Conservation (phyloP, 2,888 invertebrate species). For the Conistra vaccinii region DNA sequence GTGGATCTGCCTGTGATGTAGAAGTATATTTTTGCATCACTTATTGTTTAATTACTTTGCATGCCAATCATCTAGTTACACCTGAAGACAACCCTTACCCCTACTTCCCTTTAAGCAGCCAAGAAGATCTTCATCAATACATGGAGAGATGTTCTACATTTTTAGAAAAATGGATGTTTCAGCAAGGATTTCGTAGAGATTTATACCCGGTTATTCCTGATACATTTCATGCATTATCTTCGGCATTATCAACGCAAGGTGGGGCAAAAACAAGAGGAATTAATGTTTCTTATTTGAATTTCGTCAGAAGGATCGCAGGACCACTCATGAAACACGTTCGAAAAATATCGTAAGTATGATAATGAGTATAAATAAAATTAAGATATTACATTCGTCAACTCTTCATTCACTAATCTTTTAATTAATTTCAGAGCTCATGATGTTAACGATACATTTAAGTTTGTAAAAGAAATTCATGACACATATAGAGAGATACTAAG, state of each 20-base stretch:
- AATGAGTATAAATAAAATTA: not conserved
- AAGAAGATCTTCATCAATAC: constrained; percentile 78
- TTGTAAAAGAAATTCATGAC: constrained; percentile 83
- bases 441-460: constrained; percentile 80
- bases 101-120: constrained; percentile 79
- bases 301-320: constrained; percentile 84
- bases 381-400: not conserved
- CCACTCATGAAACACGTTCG: constrained; percentile 85
- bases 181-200: constrained; percentile 87
- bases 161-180: constrained; percentile 87
- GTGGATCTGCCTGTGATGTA: constrained; percentile 82
- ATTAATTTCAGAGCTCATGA: constrained; percentile 74
- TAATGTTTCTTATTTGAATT: constrained; percentile 84
- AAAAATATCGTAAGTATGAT: constrained; percentile 80
- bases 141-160: constrained; percentile 79
- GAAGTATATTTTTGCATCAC: constrained; percentile 84
- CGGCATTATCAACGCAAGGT: constrained; percentile 74
- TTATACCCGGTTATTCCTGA: constrained; percentile 86
- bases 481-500: constrained; percentile 82
- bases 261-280: constrained; percentile 82
- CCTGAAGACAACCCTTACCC: constrained; percentile 82
- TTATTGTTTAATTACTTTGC: constrained; percentile 83
- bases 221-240: constrained; percentile 84
- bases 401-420: constrained; percentile 3
- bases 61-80: constrained; percentile 72